Base-by-base conservation (phyloP, 2,797 vertebrate genomes). In the Ambastaia sidthimunki region DNA sequence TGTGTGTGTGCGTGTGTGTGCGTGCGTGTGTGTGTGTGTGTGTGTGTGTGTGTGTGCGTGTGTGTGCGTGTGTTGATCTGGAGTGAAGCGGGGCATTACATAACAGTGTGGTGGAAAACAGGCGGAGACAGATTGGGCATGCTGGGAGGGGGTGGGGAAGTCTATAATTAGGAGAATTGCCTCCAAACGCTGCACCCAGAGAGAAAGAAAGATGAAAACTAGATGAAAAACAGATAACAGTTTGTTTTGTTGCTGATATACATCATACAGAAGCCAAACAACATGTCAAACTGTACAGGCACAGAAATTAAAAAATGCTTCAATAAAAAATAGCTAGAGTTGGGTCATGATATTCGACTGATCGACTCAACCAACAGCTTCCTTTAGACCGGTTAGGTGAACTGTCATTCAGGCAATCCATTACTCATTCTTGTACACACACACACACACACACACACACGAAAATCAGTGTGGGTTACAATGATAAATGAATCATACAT, bases 61-160 rank as follows among this genome's bases (percentile, higher is more conserved):
- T 37, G 57, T 55, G 68, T 47, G 21, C 44, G 50, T n/a, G n/a
- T n/a, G n/a, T n/a, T n/a, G 16, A 70, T 78, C 41, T 70, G 81
- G 60, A 71, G 66, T 47, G 65, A 55, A 77, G 41, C 18, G 47
- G 13, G 70, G 47, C 72, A 86, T 88, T 87, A 86, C 78, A 85
- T 85, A 76, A 86, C 77, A 72, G 65, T 57, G 74, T 69, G 48
- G 68, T 67, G 77, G 74, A 66, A 59, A 71, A 60, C 74, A 74
- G 68, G 59, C 28, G 72, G 74, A 71, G 77, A 48, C 13, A 63
- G 77, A 75, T 47, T 59, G 74, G 57, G 74, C 50, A 48, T 65
- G 73, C 69, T 63, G 13, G 55, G 54, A 55, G 69, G 71, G 70
- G 72, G 62, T 37, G 19, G 71, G 54, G 63, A 59, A 16, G 13